Conservation (phyloP, 2,888 invertebrate genomes). For the Drosophila paracracens region DNA sequence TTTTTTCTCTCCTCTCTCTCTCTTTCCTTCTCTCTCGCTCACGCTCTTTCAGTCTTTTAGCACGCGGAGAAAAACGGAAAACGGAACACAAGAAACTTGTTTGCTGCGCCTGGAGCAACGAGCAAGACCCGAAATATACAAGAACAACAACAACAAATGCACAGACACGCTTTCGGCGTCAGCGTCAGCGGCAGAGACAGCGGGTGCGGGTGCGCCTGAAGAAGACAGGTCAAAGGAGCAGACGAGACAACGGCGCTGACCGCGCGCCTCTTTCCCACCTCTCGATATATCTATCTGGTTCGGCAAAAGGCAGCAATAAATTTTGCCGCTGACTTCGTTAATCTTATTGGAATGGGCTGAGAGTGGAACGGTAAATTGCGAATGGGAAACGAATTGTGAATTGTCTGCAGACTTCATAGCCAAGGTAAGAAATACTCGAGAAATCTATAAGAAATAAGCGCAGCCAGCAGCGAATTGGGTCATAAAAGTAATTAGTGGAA, state of each 20-base stretch:
- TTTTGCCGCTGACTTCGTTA: slow-evolving; percentile 59
- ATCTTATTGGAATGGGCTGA: slow-evolving; percentile 39
- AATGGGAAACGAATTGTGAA: slow-evolving; percentile 33
- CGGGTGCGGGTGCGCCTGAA: slow-evolving; percentile 22
- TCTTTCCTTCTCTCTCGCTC: slow-evolving; percentile 20
- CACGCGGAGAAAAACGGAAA: slow-evolving; percentile 42
- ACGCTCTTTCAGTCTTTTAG: slow-evolving; percentile 12
- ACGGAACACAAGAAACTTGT: slow-evolving; percentile 75
- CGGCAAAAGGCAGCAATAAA: slow-evolving; percentile 63
- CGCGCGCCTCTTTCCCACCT: background rate
- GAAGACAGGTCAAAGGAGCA: slow-evolving; percentile 78
- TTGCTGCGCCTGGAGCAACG: slow-evolving; percentile 65
- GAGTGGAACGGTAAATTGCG: slow-evolving; percentile 32
- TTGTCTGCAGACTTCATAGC: slow-evolving; percentile 17
- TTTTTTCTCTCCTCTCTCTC: slow-evolving; percentile 27
- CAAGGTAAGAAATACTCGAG: slow-evolving; percentile 53
- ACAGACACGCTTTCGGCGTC: background rate
- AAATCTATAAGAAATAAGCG: slow-evolving; percentile 59
- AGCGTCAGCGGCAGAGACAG: background rate
- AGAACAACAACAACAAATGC: slow-evolving; percentile 36
- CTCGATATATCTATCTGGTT: background rate
- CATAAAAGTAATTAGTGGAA: slow-evolving; percentile 80
- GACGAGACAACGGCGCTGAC: slow-evolving; percentile 30
- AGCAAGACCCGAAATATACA: slow-evolving; percentile 50
- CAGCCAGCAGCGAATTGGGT: slow-evolving; percentile 70